Evolutionary conservation across 64 coral and sea anemone species (phyloP), one percentile per base, ranked within the genome.

Genomic region (Trachythela sp.): DNA sequence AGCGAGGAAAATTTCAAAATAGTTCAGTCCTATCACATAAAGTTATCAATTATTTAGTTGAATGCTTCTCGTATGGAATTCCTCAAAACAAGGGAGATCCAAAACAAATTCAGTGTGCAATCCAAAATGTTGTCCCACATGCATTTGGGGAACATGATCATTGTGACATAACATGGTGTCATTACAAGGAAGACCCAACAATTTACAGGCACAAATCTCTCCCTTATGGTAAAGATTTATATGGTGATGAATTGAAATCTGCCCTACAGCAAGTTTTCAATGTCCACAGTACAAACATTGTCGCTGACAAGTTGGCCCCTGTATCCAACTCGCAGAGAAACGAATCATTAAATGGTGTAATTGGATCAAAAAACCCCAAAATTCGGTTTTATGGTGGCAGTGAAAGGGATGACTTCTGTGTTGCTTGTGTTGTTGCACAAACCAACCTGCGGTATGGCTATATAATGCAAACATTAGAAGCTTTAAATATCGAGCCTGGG

Each of bases 1-100:
- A 85, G 40, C 85, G 39, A 38, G 43, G 48, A 2, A 90, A 90
- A 33, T 90, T 90, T 85, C 9, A 34, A 38, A 22, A 83, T 31
- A 40, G 88, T 43, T n/a, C 77, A 52, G 50, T 42, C 35, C 26
- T 51, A 27, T 50, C n/a, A 84, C 26, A 90, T 3, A 77, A 77
- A 35, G 71, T 34, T 68, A 22, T 45, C 4, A 45, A 45, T 11
- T 45, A 45, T 11, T 45, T 45, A 45, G 42, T 45, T 6, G 29
- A 77, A 34, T 77, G 71, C 17, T 77, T 77, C 26, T 77, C 71
- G 4, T 77, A 77, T 15, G 4, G 30, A 3, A 77, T 77, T 77
- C 4, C 71, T 15, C 71, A 77, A 77, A 77, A 77, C 71, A 77
- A 77, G 29, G 71, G 71, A 3, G 71, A 77, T n/a, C 71, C 71